Evolutionary conservation across 1,140 invertebrate genomes (phyloP).

Genomic region (Drosophila pachea): DNA sequence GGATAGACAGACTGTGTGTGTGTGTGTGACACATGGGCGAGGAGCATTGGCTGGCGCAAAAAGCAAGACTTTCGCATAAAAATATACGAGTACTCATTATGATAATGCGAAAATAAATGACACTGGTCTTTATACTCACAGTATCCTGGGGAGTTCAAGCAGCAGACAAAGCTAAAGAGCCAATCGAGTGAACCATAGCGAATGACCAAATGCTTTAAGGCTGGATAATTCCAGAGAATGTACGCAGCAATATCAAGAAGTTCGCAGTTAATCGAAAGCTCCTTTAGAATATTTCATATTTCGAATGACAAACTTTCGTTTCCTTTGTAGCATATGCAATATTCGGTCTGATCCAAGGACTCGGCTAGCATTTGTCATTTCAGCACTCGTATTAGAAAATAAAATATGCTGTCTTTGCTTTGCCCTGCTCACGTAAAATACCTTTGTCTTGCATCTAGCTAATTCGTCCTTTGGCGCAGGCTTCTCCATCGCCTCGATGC

Average conservation of each 20-base stretch:
- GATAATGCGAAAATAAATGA: conserved; percentile 78
- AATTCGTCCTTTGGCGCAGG: conserved; percentile 55
- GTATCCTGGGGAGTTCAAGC: conserved; percentile 23
- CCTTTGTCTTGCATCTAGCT: conserved; percentile 57
- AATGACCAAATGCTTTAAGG: no score
- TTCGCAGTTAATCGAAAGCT: no score
- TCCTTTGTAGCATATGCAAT: conserved; percentile 2
- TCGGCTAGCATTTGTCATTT: conserved; percentile 27
- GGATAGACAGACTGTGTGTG: conserved; percentile 25
- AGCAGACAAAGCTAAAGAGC: conserved; percentile 7
- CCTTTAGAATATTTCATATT: no score
- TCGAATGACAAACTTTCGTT: no score
- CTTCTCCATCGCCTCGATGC: no score
- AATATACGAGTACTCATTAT: conserved; percentile 78
- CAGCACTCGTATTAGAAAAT: conserved; percentile 60
- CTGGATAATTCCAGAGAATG: no score
- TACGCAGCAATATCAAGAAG: no score
- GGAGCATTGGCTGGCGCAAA: conserved; percentile 52
- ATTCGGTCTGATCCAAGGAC: background rate
- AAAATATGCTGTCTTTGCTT: conserved; percentile 62
- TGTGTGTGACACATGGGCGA: conserved; percentile 19
- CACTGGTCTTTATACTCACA: conserved; percentile 65
- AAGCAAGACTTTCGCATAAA: conserved; percentile 76
- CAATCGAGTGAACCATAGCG: background rate
- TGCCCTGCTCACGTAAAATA: conserved; percentile 36